These are phyloP conservation scores for Alligator sinensis DNA, from an alignment of 2,113 vertebrate genomes.

Conservation along the genomic window DNA sequence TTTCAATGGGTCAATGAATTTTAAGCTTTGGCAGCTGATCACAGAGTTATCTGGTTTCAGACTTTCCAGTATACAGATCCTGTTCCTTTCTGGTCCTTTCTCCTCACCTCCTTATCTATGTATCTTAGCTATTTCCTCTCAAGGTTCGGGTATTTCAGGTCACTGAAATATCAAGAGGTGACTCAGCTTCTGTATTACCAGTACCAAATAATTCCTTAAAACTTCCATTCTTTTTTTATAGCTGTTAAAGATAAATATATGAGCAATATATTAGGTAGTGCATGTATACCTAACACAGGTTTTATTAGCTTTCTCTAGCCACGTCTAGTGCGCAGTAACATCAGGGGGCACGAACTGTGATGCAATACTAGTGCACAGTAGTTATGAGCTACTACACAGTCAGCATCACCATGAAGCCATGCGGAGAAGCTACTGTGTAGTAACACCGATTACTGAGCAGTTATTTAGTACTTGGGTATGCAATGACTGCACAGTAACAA, in stretches of 20 bases:
- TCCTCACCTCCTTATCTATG: background rate
- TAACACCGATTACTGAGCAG: too few species aligned
- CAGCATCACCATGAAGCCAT: too few species aligned
- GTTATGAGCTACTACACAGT: too few species aligned
- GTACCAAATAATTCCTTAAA: slow-evolving; percentile 12
- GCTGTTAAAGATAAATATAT: background rate
- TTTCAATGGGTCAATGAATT: slow-evolving; percentile 25
- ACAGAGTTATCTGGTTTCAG: background rate
- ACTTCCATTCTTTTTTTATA: slow-evolving; percentile 5
- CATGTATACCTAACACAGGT: background rate
- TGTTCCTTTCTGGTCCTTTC: background rate
- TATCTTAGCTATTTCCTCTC: slow-evolving; percentile 44
- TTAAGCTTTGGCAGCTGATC: slow-evolving; percentile 8
- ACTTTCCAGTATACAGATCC: background rate
- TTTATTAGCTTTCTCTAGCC: background rate
- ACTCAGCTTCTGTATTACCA: slow-evolving; percentile 16
- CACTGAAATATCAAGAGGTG: slow-evolving; percentile 14
- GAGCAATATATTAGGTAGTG: background rate
- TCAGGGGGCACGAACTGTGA: too few species aligned
- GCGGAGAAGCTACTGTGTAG: too few species aligned
- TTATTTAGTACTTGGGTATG: too few species aligned
- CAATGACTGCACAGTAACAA: too few species aligned
- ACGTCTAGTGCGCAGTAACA: too few species aligned
- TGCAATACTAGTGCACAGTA: too few species aligned
- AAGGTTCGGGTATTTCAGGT: slow-evolving; percentile 47